These are phyloP conservation scores for Caenorhabditis virilis DNA, from an alignment of 2,888 invertebrate genomes.

Conservation along the genomic window DNA sequence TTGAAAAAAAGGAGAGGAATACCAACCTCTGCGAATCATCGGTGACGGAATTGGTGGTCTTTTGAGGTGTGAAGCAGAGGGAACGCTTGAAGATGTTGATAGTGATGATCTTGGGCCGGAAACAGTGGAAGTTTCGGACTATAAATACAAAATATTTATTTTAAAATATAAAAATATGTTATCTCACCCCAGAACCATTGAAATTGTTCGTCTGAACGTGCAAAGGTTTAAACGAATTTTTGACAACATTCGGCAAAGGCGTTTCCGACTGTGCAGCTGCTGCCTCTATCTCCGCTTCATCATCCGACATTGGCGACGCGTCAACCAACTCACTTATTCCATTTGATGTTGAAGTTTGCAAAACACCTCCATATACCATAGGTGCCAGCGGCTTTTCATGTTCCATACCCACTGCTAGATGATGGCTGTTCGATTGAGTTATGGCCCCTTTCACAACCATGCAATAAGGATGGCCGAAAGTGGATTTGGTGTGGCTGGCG, in stretches of 20 bases:
- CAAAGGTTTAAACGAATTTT: background rate
- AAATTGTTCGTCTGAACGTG: slow-evolving; percentile 10
- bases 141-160: slow-evolving; percentile 1
- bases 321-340: slow-evolving; percentile 10
- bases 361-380: background rate
- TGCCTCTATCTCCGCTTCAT: slow-evolving; percentile 23
- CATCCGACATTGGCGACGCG: slow-evolving; percentile 5
- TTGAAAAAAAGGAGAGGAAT: no score
- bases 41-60: background rate
- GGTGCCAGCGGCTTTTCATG: slow-evolving; percentile 11
- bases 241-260: background rate
- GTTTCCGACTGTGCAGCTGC: slow-evolving; percentile 6
- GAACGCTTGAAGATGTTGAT: background rate
- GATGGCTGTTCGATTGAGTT: slow-evolving; percentile 12
- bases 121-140: slow-evolving; percentile 1
- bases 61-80: background rate
- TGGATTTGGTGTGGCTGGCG: no score
- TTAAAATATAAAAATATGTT: no score
- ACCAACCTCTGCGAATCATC: no score
- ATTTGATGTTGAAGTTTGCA: slow-evolving; percentile 5
- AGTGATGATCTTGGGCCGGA: background rate
- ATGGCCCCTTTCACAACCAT: slow-evolving; percentile 23
- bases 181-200: slow-evolving; percentile 2
- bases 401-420: slow-evolving; percentile 31
- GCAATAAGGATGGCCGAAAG: no score